Base-by-base conservation (phyloP, 2,888 invertebrate genomes). In the Agonopterix arenella region DNA sequence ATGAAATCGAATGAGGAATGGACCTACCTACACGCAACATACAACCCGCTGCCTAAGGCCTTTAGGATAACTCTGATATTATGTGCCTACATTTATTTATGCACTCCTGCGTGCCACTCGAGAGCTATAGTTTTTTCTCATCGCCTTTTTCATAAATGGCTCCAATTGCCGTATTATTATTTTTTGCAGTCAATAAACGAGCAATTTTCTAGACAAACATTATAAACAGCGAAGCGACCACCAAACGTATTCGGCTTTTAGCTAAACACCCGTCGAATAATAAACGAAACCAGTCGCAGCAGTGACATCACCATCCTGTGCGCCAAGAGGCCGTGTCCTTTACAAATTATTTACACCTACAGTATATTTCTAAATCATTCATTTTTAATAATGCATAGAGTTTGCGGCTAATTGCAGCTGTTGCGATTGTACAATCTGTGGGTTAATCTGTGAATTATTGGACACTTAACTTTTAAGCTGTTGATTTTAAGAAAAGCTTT, bases 281-380 rank as follows among this genome's bases (percentile, higher is more conserved):
- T 83, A 84, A 73, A 64, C 68, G 83, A 85, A 54, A 85, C 86
- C 82, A 82, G 88, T 88, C 75, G 73, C 76, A 74, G 68, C 62
- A 78, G 81, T 88, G 88, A 88, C 88, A 88, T 88, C 88, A 88
- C 62, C 86, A 81, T 84, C 84, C 82, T 82, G 81, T 76, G 77
- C 68, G 70, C 13, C 43, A 70, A 68, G 71, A 78, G 78, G 76
- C 74, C 77, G 64, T 68, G 80, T 84, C 80, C 80, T 84, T 80
- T 76, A 70, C 48, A 40, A 53, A 50, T 47, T 49, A 46, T 42
- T 47, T 47, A 53, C 55, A 56, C 55, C 55, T 50, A 56, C 55
- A 45, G 40, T 40, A n/a, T 40, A 40, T 40, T 28, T 28, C 28
- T 28, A 28, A 28, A 28, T 28, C 28, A 28, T 28, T 28, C 28